A percentile compares a stretch with the other conserved stretches of the same genome.
Evolutionary conservation across 1,140 invertebrate species (phyloP).

Genomic region (Eciton burchellii): DNA sequence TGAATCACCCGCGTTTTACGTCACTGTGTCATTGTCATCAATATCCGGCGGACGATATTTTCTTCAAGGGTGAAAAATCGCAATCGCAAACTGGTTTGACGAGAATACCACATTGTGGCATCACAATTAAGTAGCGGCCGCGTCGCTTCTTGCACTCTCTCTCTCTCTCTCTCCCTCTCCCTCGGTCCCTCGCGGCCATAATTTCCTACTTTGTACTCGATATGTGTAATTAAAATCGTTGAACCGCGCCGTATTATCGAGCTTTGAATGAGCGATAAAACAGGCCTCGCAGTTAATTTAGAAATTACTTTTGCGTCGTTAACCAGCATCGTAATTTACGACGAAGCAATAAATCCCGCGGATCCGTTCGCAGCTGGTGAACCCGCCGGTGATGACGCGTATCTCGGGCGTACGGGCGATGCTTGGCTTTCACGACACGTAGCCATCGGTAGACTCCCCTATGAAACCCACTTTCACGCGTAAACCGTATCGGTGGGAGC

Average conservation of each 20-base stretch:
- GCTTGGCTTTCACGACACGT: background rate
- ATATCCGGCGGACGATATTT: slow-evolving; percentile 42
- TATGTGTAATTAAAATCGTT: slow-evolving; percentile 36
- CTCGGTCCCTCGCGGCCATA: background rate
- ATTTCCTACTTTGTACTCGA: slow-evolving; percentile 47
- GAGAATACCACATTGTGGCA: slow-evolving; percentile 49
- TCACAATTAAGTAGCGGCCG: slow-evolving; percentile 30
- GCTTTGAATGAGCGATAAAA: background rate
- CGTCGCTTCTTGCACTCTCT: background rate
- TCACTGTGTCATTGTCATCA: slow-evolving; percentile 51
- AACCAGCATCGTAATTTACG: slow-evolving; percentile 11
- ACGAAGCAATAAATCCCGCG: too few relatives aligned
- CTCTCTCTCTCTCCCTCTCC: slow-evolving; percentile 1
- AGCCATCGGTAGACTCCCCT: background rate
- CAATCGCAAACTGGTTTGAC: slow-evolving; percentile 52
- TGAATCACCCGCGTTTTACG: slow-evolving; percentile 41
- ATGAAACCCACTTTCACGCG: slow-evolving; percentile 20
- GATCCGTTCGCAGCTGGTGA: background rate
- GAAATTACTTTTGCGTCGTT: background rate
- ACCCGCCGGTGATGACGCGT: background rate
- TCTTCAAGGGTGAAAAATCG: slow-evolving; percentile 39
- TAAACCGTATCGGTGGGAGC: background rate
- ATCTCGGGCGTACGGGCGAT: background rate
- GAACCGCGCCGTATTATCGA: background rate
- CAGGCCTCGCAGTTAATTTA: too few relatives aligned